phyloP scores from a whole-genome alignment of 53 echinoderm and acorn worm species.

The Stichopus horrens region DNA sequence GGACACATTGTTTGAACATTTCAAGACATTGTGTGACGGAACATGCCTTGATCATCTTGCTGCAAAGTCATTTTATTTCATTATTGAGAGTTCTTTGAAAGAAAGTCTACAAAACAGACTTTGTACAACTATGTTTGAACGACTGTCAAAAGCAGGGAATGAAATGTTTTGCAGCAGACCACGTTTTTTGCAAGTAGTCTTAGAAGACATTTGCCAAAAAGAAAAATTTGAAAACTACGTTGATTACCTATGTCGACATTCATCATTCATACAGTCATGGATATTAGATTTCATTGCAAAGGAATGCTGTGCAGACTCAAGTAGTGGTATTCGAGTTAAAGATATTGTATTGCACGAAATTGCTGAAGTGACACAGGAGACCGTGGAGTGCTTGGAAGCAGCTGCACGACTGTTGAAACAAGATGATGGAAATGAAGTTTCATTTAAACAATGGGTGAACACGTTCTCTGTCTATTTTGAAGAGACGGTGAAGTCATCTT shows the following conservation, averaged over 20 bases:
- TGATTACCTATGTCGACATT: not conserved
- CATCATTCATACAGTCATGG: not conserved
- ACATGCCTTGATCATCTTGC: too few species aligned
- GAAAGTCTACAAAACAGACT: not conserved
- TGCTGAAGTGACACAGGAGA: not conserved
- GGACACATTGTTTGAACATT: not conserved
- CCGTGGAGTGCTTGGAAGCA: not conserved
- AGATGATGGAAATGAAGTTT: not conserved
- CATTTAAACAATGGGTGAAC: not conserved
- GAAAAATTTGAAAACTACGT: not conserved
- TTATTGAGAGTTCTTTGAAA: not conserved
- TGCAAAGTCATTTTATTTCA: not conserved
- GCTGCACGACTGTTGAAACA: not conserved
- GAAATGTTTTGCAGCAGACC: slow-evolving; percentile 40
- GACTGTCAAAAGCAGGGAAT: not conserved
- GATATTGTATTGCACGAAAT: slow-evolving; percentile 1
- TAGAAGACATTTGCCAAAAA: not conserved
- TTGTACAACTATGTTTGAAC: slow-evolving; percentile 3
- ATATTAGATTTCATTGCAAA: slow-evolving; percentile 12
- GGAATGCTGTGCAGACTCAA: not conserved
- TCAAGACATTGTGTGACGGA: too few species aligned
- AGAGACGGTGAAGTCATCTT: not conserved
- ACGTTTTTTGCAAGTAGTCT: not conserved
- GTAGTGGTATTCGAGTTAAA: not conserved
- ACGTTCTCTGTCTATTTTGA: not conserved